Percentiles rank a stretch among this genome's conserved stretches.
phyloP scores from a whole-genome alignment of 2,888 invertebrate species.

The Polietes domitor region DNA sequence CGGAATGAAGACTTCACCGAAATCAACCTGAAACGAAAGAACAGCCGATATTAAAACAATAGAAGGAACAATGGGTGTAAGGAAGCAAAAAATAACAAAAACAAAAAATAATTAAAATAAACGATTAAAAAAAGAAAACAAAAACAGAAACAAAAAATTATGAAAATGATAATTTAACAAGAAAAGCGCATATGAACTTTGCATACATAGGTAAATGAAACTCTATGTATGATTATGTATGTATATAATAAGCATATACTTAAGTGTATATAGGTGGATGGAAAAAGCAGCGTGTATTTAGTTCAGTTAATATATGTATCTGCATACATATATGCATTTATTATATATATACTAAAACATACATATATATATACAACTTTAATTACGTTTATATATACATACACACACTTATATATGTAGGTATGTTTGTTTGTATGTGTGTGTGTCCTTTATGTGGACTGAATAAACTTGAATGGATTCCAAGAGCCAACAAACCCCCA shows the following conservation, averaged over 20 bases:
- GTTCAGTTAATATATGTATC: conserved; percentile 9
- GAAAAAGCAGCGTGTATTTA: not conserved
- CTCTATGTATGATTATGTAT: not conserved
- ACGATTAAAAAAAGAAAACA: conserved; percentile 13
- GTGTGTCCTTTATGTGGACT: conserved; percentile 64
- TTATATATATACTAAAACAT: not conserved
- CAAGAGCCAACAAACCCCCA: conserved; percentile 41
- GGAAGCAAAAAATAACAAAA: not conserved
- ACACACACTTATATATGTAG: conserved; percentile 1
- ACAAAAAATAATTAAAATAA: not conserved
- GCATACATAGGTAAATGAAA: not conserved
- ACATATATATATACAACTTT: conserved; percentile 37
- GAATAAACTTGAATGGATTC: conserved; percentile 69
- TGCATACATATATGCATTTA: not conserved
- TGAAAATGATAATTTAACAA: conserved; percentile 10
- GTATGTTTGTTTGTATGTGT: conserved; percentile 46
- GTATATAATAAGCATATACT: not conserved
- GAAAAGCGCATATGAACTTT: conserved; percentile 5
- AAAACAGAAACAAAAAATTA: not conserved
- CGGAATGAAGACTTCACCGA: conserved; percentile 92
- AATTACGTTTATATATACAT: conserved; percentile 45
- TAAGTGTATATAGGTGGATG: not conserved
- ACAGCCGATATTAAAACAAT: not conserved
- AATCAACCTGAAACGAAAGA: conserved; percentile 87
- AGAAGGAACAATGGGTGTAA: not conserved